A percentile compares a stretch with the other conserved stretches of the same genome.
Conservation (phyloP, 2,888 invertebrate genomes). For the Aphrophora alni region DNA sequence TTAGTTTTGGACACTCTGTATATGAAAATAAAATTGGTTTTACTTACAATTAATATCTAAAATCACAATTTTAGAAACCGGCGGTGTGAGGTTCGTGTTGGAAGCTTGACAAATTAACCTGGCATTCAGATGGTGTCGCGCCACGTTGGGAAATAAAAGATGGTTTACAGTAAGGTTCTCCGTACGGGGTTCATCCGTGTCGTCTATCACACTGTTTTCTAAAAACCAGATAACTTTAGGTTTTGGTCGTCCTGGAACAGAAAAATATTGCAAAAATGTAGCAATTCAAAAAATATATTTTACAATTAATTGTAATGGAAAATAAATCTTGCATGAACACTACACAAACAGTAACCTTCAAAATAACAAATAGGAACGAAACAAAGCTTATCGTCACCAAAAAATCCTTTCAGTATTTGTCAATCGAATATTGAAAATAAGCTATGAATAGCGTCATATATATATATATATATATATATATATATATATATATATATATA, state of each 20-base stretch:
- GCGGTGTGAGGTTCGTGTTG: constrained; percentile 82
- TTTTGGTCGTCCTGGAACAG: constrained; percentile 48
- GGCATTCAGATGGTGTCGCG: constrained; percentile 81
- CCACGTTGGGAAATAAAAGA: constrained; percentile 68
- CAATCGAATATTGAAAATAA: no score
- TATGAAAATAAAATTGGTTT: no score
- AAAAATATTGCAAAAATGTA: constrained; percentile 25
- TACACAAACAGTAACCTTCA: not conserved
- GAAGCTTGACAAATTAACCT: constrained; percentile 86
- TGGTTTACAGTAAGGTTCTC: constrained; percentile 55
- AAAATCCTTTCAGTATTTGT: no score
- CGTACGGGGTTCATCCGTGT: constrained; percentile 54
- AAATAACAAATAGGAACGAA: no score
- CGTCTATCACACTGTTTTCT: constrained; percentile 56
- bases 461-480: no score
- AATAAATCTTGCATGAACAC: not conserved
- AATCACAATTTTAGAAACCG: constrained; percentile 78
- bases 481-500: no score
- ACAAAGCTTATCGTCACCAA: no score
- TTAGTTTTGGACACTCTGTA: no score
- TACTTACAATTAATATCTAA: constrained; percentile 85
- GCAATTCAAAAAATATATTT: not conserved
- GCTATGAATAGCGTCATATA: no score
- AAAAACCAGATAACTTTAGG: constrained; percentile 56
- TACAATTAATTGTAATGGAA: not conserved